Conservation (phyloP, 2,113 vertebrate species). For the Syngnathus typhle region DNA sequence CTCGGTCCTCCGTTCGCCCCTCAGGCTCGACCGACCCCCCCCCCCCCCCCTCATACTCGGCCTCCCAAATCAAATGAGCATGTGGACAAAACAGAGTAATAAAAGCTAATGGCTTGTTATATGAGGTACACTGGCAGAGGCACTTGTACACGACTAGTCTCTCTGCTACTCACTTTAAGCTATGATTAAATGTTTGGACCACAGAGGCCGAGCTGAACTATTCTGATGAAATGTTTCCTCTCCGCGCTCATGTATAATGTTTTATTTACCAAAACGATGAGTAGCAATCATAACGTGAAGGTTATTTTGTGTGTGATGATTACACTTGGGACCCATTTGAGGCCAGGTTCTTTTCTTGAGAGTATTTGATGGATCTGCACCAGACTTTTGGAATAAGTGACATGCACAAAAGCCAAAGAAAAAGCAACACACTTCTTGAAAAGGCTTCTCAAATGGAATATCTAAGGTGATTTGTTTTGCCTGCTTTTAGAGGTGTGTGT, state of each 20-base stretch:
- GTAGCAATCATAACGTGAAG: no score
- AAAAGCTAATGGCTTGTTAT: slow-evolving; percentile 61
- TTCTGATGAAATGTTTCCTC: background rate
- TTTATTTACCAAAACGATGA: background rate
- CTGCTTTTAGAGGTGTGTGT: background rate
- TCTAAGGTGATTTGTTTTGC: no score
- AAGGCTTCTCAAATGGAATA: no score
- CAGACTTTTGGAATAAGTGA: no score
- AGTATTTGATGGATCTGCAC: no score
- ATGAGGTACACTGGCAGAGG: slow-evolving; percentile 42
- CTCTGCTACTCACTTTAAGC: slow-evolving; percentile 14
- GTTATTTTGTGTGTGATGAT: no score
- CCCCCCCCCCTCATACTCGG: slow-evolving; percentile 38
- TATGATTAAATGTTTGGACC: slow-evolving; percentile 17
- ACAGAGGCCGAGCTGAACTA: background rate
- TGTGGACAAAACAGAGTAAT: slow-evolving; percentile 59
- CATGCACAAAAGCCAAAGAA: no score
- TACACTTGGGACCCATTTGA: no score
- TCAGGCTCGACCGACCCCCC: slow-evolving; percentile 22
- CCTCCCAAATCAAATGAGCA: slow-evolving; percentile 60
- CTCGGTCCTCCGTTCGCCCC: slow-evolving; percentile 19
- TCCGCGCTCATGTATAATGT: background rate
- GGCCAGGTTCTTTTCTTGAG: no score
- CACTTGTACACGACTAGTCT: slow-evolving; percentile 25
- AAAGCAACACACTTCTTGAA: no score